Percentiles rank a stretch among this genome's conserved stretches.
These are phyloP conservation scores for Heterotis niloticus DNA, from an alignment of 2,113 vertebrate species.

Conservation along the genomic window DNA sequence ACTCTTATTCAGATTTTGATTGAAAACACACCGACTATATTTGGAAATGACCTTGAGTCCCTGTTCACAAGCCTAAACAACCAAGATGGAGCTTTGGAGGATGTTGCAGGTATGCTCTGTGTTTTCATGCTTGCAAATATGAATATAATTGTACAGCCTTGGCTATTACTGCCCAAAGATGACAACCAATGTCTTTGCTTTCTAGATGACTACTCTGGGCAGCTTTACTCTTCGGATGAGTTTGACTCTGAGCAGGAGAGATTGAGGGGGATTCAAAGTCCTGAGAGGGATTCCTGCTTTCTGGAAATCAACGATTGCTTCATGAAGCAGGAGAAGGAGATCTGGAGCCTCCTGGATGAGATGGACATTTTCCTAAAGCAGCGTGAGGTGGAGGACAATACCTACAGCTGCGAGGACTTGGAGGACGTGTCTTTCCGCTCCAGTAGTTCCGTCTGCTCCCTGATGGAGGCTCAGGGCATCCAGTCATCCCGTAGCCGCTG, in stretches of 20 bases:
- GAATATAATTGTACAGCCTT: background rate
- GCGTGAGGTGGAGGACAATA: constrained; percentile 29
- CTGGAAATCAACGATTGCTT: constrained; percentile 44
- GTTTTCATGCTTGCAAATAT: background rate
- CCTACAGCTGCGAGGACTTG: constrained; percentile 55
- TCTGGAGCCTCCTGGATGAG: constrained; percentile 60
- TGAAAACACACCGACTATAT: constrained; percentile 65
- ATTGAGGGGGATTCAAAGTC: constrained; percentile 33
- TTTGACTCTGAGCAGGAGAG: constrained; percentile 55
- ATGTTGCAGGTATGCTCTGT: constrained; percentile 21
- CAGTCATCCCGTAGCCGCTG: constrained; percentile 54
- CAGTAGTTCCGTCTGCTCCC: constrained; percentile 50
- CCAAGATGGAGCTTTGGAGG: constrained; percentile 41
- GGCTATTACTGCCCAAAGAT: background rate
- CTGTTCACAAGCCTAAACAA: constrained; percentile 54
- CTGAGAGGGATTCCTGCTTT: constrained; percentile 51
- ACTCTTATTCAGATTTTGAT: constrained; percentile 67
- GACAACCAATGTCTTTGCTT: background rate
- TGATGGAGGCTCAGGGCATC: constrained; percentile 34
- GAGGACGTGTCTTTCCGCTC: constrained; percentile 46
- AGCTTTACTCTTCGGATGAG: constrained; percentile 62
- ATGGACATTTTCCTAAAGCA: constrained; percentile 57
- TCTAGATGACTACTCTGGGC: constrained; percentile 45
- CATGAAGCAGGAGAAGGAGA: constrained; percentile 44
- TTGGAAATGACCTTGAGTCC: constrained; percentile 62